phyloP scores from a whole-genome alignment of 2,888 invertebrate genomes.

The Torymus tubicola region DNA sequence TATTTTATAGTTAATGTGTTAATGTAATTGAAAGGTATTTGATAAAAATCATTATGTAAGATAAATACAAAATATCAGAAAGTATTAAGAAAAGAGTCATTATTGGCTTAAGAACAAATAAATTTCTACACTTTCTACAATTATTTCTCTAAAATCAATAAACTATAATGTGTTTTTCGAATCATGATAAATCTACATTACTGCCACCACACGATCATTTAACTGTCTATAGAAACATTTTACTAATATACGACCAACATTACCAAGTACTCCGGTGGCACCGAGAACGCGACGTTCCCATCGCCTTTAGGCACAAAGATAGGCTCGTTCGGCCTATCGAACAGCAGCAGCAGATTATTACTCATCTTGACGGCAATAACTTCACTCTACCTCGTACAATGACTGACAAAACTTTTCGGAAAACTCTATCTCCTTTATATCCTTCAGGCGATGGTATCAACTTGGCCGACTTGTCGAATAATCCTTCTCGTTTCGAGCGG shows the following conservation, averaged over 20 bases:
- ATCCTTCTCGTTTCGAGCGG: not conserved
- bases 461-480: no score
- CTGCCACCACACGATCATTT: no score
- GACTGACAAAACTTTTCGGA: constrained; percentile 1
- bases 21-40: no score
- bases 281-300: constrained; percentile 79
- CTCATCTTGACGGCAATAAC: constrained; percentile 35
- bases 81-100: no score
- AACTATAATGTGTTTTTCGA: no score
- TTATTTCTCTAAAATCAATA: not conserved
- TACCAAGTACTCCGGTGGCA: constrained; percentile 83
- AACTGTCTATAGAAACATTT: not conserved
- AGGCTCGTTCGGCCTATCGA: constrained; percentile 87
- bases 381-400: not conserved
- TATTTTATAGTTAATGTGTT: no score
- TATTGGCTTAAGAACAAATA: no score
- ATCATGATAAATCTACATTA: no score
- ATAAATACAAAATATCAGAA: no score
- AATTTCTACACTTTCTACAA: no score
- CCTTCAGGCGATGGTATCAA: no score
- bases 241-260: constrained; percentile 61
- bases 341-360: constrained; percentile 76
- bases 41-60: no score
- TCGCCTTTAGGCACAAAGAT: constrained; percentile 87
- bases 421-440: not conserved